These are phyloP conservation scores for Neodiprion lecontei DNA, from an alignment of 1,140 invertebrate species.

Conservation along the genomic window DNA sequence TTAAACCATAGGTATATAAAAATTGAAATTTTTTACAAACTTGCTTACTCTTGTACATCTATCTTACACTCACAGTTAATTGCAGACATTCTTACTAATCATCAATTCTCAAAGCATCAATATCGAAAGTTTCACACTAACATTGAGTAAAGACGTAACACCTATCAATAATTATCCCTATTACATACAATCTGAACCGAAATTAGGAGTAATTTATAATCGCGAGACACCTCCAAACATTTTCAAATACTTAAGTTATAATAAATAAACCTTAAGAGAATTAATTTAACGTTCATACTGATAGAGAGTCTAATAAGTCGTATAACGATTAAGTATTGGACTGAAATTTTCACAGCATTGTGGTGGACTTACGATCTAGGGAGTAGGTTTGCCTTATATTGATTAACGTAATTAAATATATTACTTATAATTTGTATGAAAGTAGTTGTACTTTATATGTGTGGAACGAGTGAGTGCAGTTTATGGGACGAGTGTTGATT, in stretches of 20 bases:
- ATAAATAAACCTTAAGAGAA: constrained; percentile 34
- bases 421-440: constrained; percentile 49
- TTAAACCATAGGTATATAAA: not conserved
- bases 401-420: constrained; percentile 44
- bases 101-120: too few species aligned
- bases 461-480: constrained; percentile 20
- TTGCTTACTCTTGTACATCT: not conserved
- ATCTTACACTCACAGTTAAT: not conserved
- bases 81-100: not conserved
- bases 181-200: not conserved
- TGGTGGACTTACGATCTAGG: constrained; percentile 39
- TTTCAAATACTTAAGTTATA: constrained; percentile 27
- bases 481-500: constrained; percentile 5
- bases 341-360: constrained; percentile 40
- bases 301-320: constrained; percentile 28
- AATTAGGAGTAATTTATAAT: not conserved
- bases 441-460: constrained; percentile 52
- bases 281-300: constrained; percentile 37
- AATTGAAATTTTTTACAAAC: not conserved
- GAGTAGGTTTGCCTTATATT: constrained; percentile 37
- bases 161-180: not conserved
- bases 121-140: too few species aligned
- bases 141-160: not conserved
- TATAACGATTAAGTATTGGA: constrained; percentile 26
- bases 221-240: not conserved